Conservation (phyloP, 1,140 invertebrate species). For the Rhagoletis pomonella region DNA sequence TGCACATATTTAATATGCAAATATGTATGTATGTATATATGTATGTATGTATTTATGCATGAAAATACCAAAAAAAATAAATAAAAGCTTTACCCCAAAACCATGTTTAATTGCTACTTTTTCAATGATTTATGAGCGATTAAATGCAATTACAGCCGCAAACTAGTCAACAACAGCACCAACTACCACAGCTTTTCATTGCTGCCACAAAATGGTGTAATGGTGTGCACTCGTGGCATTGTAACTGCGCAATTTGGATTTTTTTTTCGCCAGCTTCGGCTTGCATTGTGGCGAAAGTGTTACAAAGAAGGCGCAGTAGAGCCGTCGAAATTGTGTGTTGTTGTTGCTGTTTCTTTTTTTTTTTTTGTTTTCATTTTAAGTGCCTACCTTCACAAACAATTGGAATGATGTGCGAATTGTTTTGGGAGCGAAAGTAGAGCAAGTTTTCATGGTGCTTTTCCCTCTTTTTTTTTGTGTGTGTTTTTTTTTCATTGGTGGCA, state of each 20-base stretch:
- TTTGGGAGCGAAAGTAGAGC: conserved; percentile 25
- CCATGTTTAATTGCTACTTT: conserved; percentile 7
- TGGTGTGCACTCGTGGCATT: conserved; percentile 19
- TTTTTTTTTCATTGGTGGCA: conserved; percentile 14
- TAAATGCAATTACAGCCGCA: conserved; percentile 25
- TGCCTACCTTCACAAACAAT: not conserved
- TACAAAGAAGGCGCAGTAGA: conserved; percentile 11
- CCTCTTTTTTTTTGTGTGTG: not conserved
- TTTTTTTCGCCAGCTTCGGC: not conserved
- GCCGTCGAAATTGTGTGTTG: not conserved
- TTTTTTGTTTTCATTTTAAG: not conserved
- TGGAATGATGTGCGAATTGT: not conserved
- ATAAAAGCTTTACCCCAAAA: not conserved
- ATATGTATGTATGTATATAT: no score
- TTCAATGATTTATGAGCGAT: conserved; percentile 39
- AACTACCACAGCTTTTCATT: not conserved
- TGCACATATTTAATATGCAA: no score
- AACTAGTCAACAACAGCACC: conserved; percentile 9
- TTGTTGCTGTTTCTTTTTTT: not conserved
- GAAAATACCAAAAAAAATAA: not conserved
- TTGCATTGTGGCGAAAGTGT: not conserved
- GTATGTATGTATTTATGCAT: not conserved
- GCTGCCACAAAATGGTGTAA: conserved; percentile 4
- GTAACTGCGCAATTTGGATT: not conserved
- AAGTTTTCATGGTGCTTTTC: conserved; percentile 8